A percentile compares a stretch with the other conserved stretches of the same genome.
Evolutionary conservation across 2,797 vertebrate species (phyloP).

Genomic region (Thalassophryne amazonica): DNA sequence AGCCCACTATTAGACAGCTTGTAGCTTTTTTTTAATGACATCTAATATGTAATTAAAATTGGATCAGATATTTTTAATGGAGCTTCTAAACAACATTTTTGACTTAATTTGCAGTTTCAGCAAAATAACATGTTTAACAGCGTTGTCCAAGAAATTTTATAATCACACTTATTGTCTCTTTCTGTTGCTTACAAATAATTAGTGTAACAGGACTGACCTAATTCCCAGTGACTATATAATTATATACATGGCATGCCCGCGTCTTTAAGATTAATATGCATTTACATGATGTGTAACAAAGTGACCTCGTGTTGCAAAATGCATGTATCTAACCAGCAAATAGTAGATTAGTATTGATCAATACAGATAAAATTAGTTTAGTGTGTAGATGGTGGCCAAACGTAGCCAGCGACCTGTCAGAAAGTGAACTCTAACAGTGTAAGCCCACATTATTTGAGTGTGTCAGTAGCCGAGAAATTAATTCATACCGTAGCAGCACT

Average conservation of each 20-base stretch:
- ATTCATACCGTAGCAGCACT: conserved; percentile 1
- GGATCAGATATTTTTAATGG: background rate
- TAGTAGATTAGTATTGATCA: conserved; percentile 36
- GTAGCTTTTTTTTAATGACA: too few relatives aligned
- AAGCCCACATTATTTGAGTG: background rate
- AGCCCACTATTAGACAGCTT: too few relatives aligned
- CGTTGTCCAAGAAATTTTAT: too few relatives aligned
- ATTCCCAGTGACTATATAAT: background rate
- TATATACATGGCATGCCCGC: background rate
- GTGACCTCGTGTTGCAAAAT: background rate
- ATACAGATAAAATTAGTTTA: conserved; percentile 13
- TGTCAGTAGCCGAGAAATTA: conserved; percentile 4
- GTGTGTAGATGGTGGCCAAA: background rate
- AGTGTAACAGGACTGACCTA: conserved; percentile 17
- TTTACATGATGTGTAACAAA: background rate
- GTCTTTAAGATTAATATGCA: background rate
- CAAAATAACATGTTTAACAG: too few relatives aligned
- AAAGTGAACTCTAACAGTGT: background rate
- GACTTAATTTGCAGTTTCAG: conserved; percentile 18
- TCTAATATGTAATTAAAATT: too few relatives aligned
- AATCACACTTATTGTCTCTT: background rate
- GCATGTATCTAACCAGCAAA: conserved; percentile 1
- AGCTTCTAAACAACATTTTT: conserved; percentile 3
- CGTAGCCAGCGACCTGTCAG: conserved; percentile 33
- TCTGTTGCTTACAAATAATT: conserved; percentile 21